phyloP scores from a whole-genome alignment of 2,113 vertebrate species.

The Pedionomus torquatus region DNA sequence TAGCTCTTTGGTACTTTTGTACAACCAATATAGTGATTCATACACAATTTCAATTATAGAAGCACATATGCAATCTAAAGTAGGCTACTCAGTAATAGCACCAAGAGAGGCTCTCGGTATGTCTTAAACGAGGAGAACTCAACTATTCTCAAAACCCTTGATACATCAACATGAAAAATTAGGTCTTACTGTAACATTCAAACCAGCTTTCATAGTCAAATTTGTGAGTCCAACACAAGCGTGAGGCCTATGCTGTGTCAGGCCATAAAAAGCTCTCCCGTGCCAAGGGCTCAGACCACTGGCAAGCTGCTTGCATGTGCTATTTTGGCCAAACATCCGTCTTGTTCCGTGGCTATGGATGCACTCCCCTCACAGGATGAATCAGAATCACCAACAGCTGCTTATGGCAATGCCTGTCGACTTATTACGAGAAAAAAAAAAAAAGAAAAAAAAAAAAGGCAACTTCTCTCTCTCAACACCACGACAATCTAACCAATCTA shows the following conservation, averaged over 20 bases:
- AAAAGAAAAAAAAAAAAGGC: neutral
- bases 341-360: neutral
- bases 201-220: neutral
- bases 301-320: neutral
- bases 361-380: neutral
- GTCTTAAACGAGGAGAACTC: neutral
- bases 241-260: neutral
- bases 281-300: neutral
- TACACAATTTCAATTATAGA: neutral
- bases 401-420: neutral
- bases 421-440: neutral
- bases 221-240: neutral
- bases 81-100: neutral
- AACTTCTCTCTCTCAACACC: neutral
- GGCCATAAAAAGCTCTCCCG: neutral
- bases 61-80: neutral
- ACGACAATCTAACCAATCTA: neutral
- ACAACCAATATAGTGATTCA: neutral
- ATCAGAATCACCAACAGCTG: neutral
- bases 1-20: neutral
- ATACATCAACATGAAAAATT: neutral
- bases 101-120: neutral
- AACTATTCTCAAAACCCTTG: neutral
- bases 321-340: neutral
- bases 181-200: neutral